A percentile compares a stretch with the other conserved stretches of the same genome.
phyloP scores from a whole-genome alignment of 2,113 vertebrate species.

The Oriolus oriolus region DNA sequence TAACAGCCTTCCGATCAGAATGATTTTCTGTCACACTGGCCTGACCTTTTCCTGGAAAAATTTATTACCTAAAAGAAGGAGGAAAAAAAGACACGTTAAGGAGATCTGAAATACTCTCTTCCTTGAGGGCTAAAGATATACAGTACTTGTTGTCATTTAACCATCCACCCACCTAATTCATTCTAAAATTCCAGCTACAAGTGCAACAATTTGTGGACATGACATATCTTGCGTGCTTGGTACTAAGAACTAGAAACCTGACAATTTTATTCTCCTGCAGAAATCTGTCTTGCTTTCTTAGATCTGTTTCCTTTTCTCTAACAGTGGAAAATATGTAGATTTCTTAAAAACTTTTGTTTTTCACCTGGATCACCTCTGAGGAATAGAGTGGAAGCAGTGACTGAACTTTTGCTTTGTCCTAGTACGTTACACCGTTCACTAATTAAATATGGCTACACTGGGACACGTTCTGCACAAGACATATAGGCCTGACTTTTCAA shows the following conservation, averaged over 20 bases:
- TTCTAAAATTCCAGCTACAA: conserved; percentile 6
- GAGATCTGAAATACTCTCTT: background rate
- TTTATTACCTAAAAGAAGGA: conserved; percentile 17
- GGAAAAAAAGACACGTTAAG: background rate
- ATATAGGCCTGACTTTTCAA: background rate
- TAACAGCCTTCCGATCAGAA: conserved; percentile 40
- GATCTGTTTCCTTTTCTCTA: background rate
- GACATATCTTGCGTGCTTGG: background rate
- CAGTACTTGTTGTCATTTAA: conserved; percentile 4
- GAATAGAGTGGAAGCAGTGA: background rate
- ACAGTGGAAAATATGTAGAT: background rate
- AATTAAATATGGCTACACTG: background rate
- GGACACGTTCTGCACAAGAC: background rate
- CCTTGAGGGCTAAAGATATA: conserved; percentile 22
- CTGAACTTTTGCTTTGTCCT: background rate
- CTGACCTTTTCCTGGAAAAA: conserved; percentile 41
- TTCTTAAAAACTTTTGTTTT: background rate
- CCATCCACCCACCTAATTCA: background rate
- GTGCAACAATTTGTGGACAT: background rate
- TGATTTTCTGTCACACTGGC: conserved; percentile 47
- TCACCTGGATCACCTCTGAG: background rate
- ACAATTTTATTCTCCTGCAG: background rate
- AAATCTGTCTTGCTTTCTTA: background rate
- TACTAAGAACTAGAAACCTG: background rate
- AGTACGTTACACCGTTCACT: background rate